Conservation (phyloP, 2,888 invertebrate genomes). For the Limenitis camilla region DNA sequence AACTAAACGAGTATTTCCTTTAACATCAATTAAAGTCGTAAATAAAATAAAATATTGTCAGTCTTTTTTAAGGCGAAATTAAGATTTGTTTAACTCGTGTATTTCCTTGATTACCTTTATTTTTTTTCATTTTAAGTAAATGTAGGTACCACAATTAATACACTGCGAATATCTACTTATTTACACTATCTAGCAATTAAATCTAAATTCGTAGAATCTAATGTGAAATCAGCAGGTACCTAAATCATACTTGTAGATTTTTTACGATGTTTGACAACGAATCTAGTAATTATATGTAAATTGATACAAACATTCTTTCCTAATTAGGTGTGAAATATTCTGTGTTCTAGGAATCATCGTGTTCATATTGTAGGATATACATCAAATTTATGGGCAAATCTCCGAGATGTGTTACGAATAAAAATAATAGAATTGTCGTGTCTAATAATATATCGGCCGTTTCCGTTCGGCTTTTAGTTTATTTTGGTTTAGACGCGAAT, state of each 20-base stretch:
- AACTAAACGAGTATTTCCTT: slow-evolving; percentile 13
- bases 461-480: slow-evolving; percentile 70
- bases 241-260: neutral
- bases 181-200: too few species aligned
- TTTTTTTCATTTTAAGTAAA: too few species aligned
- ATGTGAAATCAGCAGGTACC: neutral
- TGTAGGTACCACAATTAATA: too few species aligned
- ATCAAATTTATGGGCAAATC: slow-evolving; percentile 67
- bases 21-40: slow-evolving; percentile 6
- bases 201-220: too few species aligned
- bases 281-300: slow-evolving; percentile 1
- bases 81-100: neutral
- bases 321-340: slow-evolving; percentile 54
- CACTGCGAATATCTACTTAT: too few species aligned
- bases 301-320: slow-evolving; percentile 24
- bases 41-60: neutral
- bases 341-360: slow-evolving; percentile 54
- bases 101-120: too few species aligned
- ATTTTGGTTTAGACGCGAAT: slow-evolving; percentile 70
- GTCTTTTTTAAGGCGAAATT: neutral
- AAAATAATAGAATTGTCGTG: slow-evolving; percentile 74
- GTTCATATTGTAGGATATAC: slow-evolving; percentile 41
- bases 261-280: neutral
- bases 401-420: slow-evolving; percentile 71
- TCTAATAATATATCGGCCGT: slow-evolving; percentile 71